phyloP scores from a whole-genome alignment of 1,140 invertebrate species.

The Drosophila setifemur region DNA sequence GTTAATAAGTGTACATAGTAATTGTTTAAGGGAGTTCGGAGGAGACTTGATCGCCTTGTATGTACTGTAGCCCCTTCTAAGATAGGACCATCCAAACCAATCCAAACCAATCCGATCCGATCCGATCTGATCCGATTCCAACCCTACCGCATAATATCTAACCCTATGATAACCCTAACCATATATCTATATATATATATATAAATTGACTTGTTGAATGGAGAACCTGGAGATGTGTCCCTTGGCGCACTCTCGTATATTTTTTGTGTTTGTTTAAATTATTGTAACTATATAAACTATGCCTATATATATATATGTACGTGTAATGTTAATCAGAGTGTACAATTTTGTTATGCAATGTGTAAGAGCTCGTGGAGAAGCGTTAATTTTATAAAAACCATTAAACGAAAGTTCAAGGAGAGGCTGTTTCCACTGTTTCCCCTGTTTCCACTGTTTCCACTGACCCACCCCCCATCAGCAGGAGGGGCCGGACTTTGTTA shows the following conservation, averaged over 20 bases:
- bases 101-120: too few species aligned
- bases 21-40: slow-evolving; percentile 46
- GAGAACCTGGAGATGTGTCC: slow-evolving; percentile 34
- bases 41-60: slow-evolving; percentile 16
- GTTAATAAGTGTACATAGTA: slow-evolving; percentile 66
- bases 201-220: slow-evolving; percentile 23
- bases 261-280: slow-evolving; percentile 54
- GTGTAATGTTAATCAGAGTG: slow-evolving; percentile 58
- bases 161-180: slow-evolving; percentile 6
- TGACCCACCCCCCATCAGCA: too few species aligned
- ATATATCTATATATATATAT: slow-evolving; percentile 7
- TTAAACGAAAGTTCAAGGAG: slow-evolving; percentile 53
- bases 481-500: too few species aligned
- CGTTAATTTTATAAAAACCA: slow-evolving; percentile 32
- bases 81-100: slow-evolving; percentile 17
- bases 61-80: slow-evolving; percentile 1
- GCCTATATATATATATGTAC: too few species aligned
- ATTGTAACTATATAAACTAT: slow-evolving; percentile 56
- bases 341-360: slow-evolving; percentile 74
- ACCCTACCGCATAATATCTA: slow-evolving; percentile 15
- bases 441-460: too few species aligned
- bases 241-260: slow-evolving; percentile 32
- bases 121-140: too few species aligned
- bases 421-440: too few species aligned
- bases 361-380: slow-evolving; percentile 55